Percentiles rank a stretch among this genome's conserved stretches.
These are phyloP conservation scores for Hydropsyche betteni DNA, from an alignment of 2,888 invertebrate species.

Conservation along the genomic window DNA sequence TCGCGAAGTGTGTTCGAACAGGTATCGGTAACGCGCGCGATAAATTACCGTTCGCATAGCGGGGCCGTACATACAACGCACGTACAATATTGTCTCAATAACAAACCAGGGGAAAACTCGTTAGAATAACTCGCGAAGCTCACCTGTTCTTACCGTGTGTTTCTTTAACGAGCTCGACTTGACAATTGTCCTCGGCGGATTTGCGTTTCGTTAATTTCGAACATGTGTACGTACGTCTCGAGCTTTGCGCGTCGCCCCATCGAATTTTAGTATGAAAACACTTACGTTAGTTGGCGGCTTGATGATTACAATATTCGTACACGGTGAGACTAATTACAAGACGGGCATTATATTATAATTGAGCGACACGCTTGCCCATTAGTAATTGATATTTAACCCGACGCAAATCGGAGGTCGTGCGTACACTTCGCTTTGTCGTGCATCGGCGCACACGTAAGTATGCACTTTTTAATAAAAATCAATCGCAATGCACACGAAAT, in stretches of 20 bases:
- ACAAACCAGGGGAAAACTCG: slow-evolving; percentile 12
- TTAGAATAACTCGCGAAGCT: slow-evolving; percentile 25
- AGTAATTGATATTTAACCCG: slow-evolving; percentile 44
- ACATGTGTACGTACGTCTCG: no score
- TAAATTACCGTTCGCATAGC: slow-evolving; percentile 25
- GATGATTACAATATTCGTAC: slow-evolving; percentile 39
- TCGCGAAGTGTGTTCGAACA: slow-evolving; percentile 7
- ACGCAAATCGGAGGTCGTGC: slow-evolving; percentile 42
- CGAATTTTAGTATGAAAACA: no score
- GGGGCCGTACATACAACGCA: slow-evolving; percentile 4
- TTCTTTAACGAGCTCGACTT: no score
- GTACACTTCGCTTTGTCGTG: slow-evolving; percentile 33
- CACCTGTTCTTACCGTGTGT: background rate
- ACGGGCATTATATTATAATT: slow-evolving; percentile 38
- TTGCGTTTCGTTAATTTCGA: no score
- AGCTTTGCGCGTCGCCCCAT: no score
- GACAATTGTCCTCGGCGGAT: no score
- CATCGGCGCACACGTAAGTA: background rate
- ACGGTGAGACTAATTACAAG: slow-evolving; percentile 34
- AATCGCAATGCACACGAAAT: no score
- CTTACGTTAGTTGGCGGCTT: no score
- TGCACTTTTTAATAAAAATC: no score
- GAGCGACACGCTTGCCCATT: slow-evolving; percentile 34
- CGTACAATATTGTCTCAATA: slow-evolving; percentile 28
- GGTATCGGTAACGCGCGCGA: slow-evolving; percentile 14